phyloP scores from a whole-genome alignment of 2,797 vertebrate genomes.

The Poecilia wingei region DNA sequence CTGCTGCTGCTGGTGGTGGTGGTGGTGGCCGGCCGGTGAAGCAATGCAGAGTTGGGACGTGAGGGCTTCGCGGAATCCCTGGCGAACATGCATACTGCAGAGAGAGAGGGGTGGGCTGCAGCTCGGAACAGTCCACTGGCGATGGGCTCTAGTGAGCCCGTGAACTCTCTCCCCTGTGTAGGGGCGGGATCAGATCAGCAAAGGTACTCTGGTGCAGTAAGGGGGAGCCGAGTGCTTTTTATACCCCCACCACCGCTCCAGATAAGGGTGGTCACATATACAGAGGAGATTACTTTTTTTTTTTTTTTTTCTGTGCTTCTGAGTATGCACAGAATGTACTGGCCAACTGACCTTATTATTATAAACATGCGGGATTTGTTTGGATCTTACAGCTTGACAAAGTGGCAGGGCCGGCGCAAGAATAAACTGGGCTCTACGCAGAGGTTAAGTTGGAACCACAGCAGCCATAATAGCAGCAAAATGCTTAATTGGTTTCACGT shows the following conservation, averaged over 20 bases:
- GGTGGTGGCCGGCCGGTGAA: slow-evolving; percentile 71
- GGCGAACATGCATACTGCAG: slow-evolving; percentile 82
- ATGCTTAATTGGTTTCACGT: not conserved
- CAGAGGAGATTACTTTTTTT: not conserved
- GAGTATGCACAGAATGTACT: not conserved
- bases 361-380: not conserved
- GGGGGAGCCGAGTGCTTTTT: slow-evolving; percentile 66
- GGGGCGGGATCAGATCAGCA: slow-evolving; percentile 75
- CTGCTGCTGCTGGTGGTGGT: slow-evolving; percentile 8
- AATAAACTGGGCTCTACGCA: not conserved
- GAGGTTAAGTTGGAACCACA: not conserved
- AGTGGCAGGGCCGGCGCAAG: not conserved
- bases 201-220: slow-evolving; percentile 61
- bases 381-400: not conserved
- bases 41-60: slow-evolving; percentile 75
- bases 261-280: slow-evolving; percentile 35
- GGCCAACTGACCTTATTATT: not conserved
- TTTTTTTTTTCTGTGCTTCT: not conserved
- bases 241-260: slow-evolving; percentile 21
- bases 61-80: slow-evolving; percentile 75
- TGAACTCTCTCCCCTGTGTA: slow-evolving; percentile 62
- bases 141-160: slow-evolving; percentile 57
- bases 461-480: not conserved
- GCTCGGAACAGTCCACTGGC: slow-evolving; percentile 59
- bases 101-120: slow-evolving; percentile 72